Conservation (phyloP, 2,113 vertebrate genomes). For the Eulacestoma nigropectus region DNA sequence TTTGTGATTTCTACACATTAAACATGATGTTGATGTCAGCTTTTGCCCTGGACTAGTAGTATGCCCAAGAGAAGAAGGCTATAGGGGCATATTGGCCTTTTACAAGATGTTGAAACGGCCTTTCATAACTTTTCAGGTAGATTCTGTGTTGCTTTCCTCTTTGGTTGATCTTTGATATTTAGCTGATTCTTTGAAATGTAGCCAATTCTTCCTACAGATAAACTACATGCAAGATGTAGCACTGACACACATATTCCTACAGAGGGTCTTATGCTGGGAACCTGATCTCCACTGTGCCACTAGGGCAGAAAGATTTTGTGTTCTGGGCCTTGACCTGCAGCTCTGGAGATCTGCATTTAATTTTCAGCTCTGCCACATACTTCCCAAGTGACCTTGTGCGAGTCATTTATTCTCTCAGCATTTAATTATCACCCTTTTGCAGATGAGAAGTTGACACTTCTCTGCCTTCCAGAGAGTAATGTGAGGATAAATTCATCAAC, state of each 20-base stretch:
- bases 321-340: constrained; percentile 47
- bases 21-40: not conserved
- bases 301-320: constrained; percentile 30
- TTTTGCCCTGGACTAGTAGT: not conserved
- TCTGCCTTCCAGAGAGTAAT: constrained; percentile 62
- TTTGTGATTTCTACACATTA: not conserved
- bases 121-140: not conserved
- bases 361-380: constrained; percentile 63
- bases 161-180: not conserved
- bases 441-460: constrained; percentile 67
- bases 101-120: not conserved
- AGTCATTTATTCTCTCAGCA: constrained; percentile 64
- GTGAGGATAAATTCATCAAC: constrained; percentile 68
- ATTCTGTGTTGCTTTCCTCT: not conserved
- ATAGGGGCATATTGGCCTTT: not conserved
- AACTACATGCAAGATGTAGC: not conserved
- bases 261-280: not conserved
- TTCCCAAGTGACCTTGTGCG: constrained; percentile 66
- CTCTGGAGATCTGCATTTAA: constrained; percentile 59
- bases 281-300: constrained; percentile 6
- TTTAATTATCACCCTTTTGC: constrained; percentile 69
- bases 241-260: not conserved
- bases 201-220: not conserved
- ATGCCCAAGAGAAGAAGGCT: not conserved
- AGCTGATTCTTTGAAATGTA: not conserved